Base-by-base conservation (phyloP, 1,140 invertebrate genomes). In the Hirudo medicinalis region DNA sequence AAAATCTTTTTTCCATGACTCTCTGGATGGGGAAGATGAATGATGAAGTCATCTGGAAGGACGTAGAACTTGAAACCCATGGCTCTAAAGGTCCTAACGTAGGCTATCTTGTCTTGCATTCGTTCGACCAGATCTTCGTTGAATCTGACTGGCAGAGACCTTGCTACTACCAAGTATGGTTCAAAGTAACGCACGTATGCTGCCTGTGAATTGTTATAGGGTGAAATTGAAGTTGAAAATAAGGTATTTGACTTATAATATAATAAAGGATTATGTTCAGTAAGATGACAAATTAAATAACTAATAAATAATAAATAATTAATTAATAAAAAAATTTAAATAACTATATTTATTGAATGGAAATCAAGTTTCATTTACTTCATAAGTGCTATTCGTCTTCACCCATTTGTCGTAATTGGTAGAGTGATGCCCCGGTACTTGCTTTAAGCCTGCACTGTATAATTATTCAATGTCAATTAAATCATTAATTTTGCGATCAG, bases 181-280 rank as follows among this genome's bases (percentile, higher is more conserved):
- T 93, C 91, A 80, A 91, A 94, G 82, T 92, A 89, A 0, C 88
- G 85, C 78, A 91, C 87, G 90, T 90, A 93, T 73, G 86, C 85
- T 2, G 92, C 87, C 88, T 91, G 36, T n/a, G 4, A 22, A n/a
- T n/a, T n/a, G n/a, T n/a, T n/a, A n/a, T n/a, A n/a, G n/a, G n/a
- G n/a, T n/a, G n/a, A n/a, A n/a, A n/a, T n/a, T n/a, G n/a, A n/a
- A n/a, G n/a, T n/a, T n/a, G n/a, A n/a, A n/a, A n/a, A n/a, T n/a
- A n/a, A n/a, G n/a, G n/a, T n/a, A n/a, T n/a, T n/a, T n/a, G n/a
- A n/a, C n/a, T n/a, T n/a, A n/a, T n/a, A n/a, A n/a, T n/a, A n/a
- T n/a, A n/a, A n/a, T n/a, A n/a, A n/a, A 40, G 40, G 11, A 40
- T 40, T 40, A 40, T 4, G 11, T 40, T 4, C 4, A 11, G 11